Evolutionary conservation across 2,888 invertebrate species (phyloP), one percentile per base, ranked within the genome.

Genomic region (Ashinkailepas kermadecensis): DNA sequence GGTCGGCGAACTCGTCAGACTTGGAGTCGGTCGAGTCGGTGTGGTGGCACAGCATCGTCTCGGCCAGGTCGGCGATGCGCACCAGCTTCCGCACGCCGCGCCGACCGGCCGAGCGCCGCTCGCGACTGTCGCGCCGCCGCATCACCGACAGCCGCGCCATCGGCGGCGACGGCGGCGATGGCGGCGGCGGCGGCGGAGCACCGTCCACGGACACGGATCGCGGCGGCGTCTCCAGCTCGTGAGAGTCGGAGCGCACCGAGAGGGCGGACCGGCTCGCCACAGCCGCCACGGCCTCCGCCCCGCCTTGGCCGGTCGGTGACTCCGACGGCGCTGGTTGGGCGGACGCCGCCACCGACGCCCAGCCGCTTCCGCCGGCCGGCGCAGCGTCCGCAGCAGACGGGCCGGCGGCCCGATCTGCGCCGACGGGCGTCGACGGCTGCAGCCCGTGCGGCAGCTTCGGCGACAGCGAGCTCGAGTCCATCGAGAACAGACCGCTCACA

Each of bases 21-120:
- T 74, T 74, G 54, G 54, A 18, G 54, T 74, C 74, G 54, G 54
- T 74, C 54, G 74, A 54, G 74, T 74, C 74, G 74, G 74, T 74
- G 74, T 74, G 74, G 74, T 74, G 54, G 54, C 54, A 54, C 18
- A 9, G 54, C 54, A 74, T 54, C 54, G 54, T 39, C 74, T 74
- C 74, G 15, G 54, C 21, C 74, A 74, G 74, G 54, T 54, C 74
- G 54, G 74, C 74, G 74, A 74, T 74, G 54, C 74, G 74, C 54
- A 74, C 74, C 54, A 74, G 74, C 21, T 54, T 74, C 18, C 74
- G 74, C n/a, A 23, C n/a, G 65, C n/a, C 65, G 65, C 65, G 65
- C 9, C 65, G 65, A 23, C 23, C 65, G 65, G 65, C 65, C n/a
- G 65, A n/a, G 23, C 65, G 65, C 10, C 65, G 65, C 65, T 65